Evolutionary conservation across 2,797 vertebrate genomes (phyloP).

Genomic region (Mus spretus): DNA sequence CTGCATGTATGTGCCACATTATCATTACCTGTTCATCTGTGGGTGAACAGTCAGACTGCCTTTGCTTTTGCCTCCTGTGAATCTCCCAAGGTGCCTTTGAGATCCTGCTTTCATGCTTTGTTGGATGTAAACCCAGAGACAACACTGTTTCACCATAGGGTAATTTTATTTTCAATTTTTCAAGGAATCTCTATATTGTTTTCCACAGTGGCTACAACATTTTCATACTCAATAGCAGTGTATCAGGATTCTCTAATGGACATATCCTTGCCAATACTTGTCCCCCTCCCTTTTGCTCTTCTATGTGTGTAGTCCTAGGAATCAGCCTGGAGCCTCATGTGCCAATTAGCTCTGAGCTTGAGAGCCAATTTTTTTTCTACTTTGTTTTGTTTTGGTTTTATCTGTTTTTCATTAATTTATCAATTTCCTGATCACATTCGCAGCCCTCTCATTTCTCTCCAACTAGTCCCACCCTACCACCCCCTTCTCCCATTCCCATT

Average conservation of each 20-base stretch:
- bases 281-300: not conserved
- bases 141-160: not conserved
- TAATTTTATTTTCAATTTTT: not conserved
- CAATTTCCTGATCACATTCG: not conserved
- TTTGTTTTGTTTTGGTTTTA: not conserved
- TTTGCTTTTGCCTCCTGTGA: conserved; percentile 29
- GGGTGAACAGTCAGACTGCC: not conserved
- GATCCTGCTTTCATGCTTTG: conserved; percentile 31
- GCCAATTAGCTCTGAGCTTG: not conserved
- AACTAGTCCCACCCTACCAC: not conserved
- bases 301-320: not conserved
- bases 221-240: not conserved
- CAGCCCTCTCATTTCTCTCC: not conserved
- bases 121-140: not conserved
- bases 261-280: not conserved
- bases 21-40: not conserved
- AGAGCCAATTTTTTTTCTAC: not conserved
- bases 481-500: not conserved
- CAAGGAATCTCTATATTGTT: not conserved
- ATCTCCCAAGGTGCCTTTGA: conserved; percentile 40
- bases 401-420: not conserved
- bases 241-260: not conserved
- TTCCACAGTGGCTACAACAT: not conserved
- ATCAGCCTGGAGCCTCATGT: not conserved
- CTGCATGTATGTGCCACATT: not conserved